Evolutionary conservation across 2,888 invertebrate genomes (phyloP).

Genomic region (Drosophila fulvimacula): DNA sequence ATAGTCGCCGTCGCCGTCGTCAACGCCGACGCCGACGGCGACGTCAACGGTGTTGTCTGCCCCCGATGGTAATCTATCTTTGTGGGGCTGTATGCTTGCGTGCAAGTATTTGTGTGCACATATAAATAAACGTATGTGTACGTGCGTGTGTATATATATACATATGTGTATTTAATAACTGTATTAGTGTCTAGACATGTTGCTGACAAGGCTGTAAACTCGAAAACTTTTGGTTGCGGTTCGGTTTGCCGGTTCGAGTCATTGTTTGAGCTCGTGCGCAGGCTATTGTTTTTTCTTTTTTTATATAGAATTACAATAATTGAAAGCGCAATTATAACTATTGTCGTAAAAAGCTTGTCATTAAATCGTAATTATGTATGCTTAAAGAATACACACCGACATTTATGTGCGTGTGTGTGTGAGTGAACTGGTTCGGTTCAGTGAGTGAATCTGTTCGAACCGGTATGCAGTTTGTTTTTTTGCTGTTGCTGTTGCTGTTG

Average conservation of each 20-base stretch:
- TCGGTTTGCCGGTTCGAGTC: conserved; percentile 49
- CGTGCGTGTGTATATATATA: conserved; percentile 13
- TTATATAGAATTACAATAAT: conserved; percentile 12
- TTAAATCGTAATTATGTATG: conserved; percentile 9
- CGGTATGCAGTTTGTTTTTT: conserved; percentile 22
- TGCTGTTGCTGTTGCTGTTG: conserved; percentile 38
- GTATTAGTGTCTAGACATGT: conserved; percentile 76
- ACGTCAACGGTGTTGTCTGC: conserved; percentile 42
- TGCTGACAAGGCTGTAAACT: conserved; percentile 61
- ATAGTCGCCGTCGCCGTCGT: conserved; percentile 16
- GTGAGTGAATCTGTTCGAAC: conserved; percentile 34
- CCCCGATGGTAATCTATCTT: conserved; percentile 60
- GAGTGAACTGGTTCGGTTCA: conserved; percentile 23
- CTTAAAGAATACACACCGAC: background rate
- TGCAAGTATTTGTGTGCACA: conserved; percentile 15
- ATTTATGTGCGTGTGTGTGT: background rate
- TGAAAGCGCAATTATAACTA: conserved; percentile 19
- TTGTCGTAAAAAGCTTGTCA: conserved; percentile 6
- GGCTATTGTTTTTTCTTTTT: conserved; percentile 2
- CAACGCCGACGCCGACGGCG: conserved; percentile 12
- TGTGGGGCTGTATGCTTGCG: conserved; percentile 31
- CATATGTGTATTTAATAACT: conserved; percentile 45
- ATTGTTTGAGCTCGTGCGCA: conserved; percentile 32
- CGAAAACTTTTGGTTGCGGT: conserved; percentile 45
- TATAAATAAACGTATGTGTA: conserved; percentile 5